Evolutionary conservation across 2,888 invertebrate genomes (phyloP).

Genomic region (Stratiomys singularior): DNA sequence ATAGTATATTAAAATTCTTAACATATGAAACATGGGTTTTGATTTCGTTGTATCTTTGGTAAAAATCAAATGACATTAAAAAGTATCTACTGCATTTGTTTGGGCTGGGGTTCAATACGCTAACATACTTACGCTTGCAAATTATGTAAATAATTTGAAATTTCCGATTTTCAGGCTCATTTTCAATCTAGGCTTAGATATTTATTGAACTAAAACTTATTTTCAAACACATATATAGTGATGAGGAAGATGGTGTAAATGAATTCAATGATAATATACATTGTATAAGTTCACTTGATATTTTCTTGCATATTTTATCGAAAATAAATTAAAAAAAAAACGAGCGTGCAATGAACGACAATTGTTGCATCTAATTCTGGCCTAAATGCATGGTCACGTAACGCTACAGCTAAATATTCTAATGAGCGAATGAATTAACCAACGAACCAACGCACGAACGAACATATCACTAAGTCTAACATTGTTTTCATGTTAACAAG

Average conservation of each 20-base stretch:
- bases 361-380: slow-evolving; percentile 22
- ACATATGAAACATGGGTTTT: too few relatives aligned
- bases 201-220: too few relatives aligned
- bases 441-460: not conserved
- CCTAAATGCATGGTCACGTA: not conserved
- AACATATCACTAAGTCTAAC: not conserved
- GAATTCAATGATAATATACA: not conserved
- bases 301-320: not conserved
- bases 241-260: not conserved
- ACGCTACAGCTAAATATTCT: slow-evolving; percentile 1
- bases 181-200: too few relatives aligned
- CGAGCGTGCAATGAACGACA: slow-evolving; percentile 26
- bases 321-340: not conserved
- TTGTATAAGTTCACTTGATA: not conserved
- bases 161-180: too few relatives aligned
- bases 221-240: not conserved
- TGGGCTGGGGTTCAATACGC: too few relatives aligned
- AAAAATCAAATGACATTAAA: too few relatives aligned
- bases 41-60: too few relatives aligned
- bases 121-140: too few relatives aligned
- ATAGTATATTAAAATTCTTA: too few relatives aligned
- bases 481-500: not conserved
- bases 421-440: not conserved
- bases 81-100: too few relatives aligned
- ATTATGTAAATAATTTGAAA: too few relatives aligned